These are phyloP conservation scores for Pituophis catenifer DNA, from an alignment of 2,113 vertebrate genomes.

Conservation along the genomic window DNA sequence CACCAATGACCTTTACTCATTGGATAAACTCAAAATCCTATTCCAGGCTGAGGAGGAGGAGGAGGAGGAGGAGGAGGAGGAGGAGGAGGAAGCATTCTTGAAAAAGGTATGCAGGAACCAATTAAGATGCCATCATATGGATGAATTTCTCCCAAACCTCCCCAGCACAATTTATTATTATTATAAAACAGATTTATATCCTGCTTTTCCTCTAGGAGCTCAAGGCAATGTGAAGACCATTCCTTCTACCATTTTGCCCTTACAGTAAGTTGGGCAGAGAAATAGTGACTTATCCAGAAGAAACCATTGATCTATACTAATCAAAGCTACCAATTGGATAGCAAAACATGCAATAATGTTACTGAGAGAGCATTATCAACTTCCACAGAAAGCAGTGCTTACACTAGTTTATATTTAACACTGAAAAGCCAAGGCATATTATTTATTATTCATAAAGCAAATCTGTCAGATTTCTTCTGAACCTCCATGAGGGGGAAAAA, in stretches of 20 bases:
- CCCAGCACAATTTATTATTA: neutral
- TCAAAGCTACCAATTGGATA: neutral
- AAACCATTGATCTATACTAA: neutral
- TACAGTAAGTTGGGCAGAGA: neutral
- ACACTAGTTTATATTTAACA: neutral
- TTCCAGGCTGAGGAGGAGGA: neutral
- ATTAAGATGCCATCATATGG: neutral
- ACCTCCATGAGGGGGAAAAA: neutral
- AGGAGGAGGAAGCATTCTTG: neutral
- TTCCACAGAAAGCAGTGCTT: neutral
- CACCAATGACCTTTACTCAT: neutral
- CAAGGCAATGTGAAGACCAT: neutral
- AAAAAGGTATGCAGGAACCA: neutral
- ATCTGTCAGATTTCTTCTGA: conserved; percentile 6
- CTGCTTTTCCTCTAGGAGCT: neutral
- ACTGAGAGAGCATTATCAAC: neutral
- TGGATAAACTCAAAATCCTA: neutral
- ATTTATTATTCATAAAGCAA: conserved; percentile 34
- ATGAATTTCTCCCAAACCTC: neutral
- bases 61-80: neutral
- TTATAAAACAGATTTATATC: neutral
- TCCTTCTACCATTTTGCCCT: neutral
- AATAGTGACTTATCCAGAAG: neutral
- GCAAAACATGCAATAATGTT: neutral
- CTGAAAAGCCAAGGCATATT: neutral